Base-by-base conservation (phyloP, 2,888 invertebrate genomes). In the Nomada fabriciana region DNA sequence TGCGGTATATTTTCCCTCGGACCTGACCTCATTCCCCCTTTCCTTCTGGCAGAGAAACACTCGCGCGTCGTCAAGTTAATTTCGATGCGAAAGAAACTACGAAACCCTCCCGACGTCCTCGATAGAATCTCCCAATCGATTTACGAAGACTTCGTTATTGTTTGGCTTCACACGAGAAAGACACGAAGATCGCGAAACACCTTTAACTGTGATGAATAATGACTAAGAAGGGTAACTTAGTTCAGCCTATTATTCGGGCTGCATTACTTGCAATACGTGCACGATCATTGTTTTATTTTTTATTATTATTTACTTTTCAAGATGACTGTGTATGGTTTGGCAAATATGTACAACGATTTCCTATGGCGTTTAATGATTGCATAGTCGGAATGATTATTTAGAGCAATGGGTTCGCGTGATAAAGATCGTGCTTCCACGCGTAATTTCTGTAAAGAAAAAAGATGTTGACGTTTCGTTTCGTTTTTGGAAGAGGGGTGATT, bases 41-140 rank as follows among this genome's bases (percentile, higher is more conserved):
- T 23, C 57, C 29, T 36, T 69, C 72, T 47, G 60, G n/a, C 25
- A 60, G 53, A 71, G 47, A 78, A 50, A 73, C 64, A 60, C 36
- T 11, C 42, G 69, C 77, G 55, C 76, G 80, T 80, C 79, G 53
- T 60, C 81, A 80, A 75, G 57, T 82, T 76, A 71, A 84, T 82
- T 76, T 77, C 82, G 79, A 77, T 69, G 77, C 60, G 80, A 85
- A 76, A 80, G 84, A 81, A 82, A 84, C 80, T 82, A 83, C 86
- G 84, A 88, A 86, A 88, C 80, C 85, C 85, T 79, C 76, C 43
- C 86, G 73, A 84, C 73, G 76, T 77, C 80, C 86, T 80, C 84
- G 85, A 85, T 79, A 78, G 76, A 83, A 84, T 76, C 80, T 69
- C 81, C 61, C 83, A 83, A 81, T 84, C 86, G 83, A 83, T 88